A percentile compares a stretch with the other conserved stretches of the same genome.
Conservation (phyloP, 2,797 vertebrate species). For the Pangasius macronema region DNA sequence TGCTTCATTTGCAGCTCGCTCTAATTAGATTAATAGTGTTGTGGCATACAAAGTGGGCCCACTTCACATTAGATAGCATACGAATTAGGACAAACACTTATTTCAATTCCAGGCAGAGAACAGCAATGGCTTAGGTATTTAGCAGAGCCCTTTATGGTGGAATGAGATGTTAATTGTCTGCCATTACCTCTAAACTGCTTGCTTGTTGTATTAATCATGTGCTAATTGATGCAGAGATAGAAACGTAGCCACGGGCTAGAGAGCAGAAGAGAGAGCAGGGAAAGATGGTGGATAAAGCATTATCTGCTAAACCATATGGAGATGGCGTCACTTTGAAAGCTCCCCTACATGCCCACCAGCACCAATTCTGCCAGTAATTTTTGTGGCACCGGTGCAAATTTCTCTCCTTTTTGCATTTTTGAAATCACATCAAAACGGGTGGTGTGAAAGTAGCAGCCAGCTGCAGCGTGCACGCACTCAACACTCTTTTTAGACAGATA, state of each 20-base stretch:
- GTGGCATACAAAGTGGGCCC: conserved; percentile 85
- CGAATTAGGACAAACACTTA: conserved; percentile 92
- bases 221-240: conserved; percentile 99
- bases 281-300: conserved; percentile 90
- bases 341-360: conserved; percentile 75
- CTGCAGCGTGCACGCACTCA: conserved; percentile 46
- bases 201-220: conserved; percentile 99
- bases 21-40: conserved; percentile 98
- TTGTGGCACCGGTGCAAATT: conserved; percentile 54
- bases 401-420: not conserved
- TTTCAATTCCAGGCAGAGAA: conserved; percentile 87
- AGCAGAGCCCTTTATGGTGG: conserved; percentile 92
- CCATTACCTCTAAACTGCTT: conserved; percentile 99
- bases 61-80: conserved; percentile 89
- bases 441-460: conserved; percentile 53
- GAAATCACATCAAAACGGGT: conserved; percentile 48
- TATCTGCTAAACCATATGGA: conserved; percentile 91
- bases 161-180: conserved; percentile 99
- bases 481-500: conserved; percentile 27
- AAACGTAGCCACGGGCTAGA: conserved; percentile 93
- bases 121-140: conserved; percentile 87
- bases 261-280: conserved; percentile 82
- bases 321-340: conserved; percentile 87
- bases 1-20: conserved; percentile 91
- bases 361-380: conserved; percentile 66